Conservation (phyloP, 1,140 invertebrate genomes). For the Chrysopa pallens region DNA sequence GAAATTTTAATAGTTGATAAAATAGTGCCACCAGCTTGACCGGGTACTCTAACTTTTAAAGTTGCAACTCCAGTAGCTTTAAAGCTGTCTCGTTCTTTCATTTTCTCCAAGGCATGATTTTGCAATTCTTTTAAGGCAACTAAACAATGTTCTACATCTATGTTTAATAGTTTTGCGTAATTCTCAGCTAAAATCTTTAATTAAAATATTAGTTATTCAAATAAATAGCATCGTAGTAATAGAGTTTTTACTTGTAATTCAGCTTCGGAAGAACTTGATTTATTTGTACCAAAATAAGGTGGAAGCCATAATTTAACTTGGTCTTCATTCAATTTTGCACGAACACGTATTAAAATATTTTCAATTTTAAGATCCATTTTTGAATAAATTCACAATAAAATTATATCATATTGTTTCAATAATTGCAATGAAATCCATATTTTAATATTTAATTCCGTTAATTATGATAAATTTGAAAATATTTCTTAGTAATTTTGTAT, state of each 20-base stretch:
- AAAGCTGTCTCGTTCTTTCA: conserved; percentile 38
- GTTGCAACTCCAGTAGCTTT: conserved; percentile 43
- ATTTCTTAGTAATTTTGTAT: no score
- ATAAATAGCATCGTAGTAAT: conserved; percentile 3
- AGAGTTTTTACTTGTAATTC: conserved; percentile 25
- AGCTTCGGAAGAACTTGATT: conserved; percentile 19
- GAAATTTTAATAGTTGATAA: conserved; percentile 27
- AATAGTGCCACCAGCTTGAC: conserved; percentile 19
- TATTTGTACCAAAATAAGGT: conserved; percentile 37
- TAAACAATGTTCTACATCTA: conserved; percentile 28
- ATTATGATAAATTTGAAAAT: no score
- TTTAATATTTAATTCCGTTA: no score
- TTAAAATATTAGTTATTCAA: conserved; percentile 5
- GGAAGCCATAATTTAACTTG: conserved; percentile 51
- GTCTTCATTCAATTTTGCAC: conserved; percentile 41
- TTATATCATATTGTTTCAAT: no score
- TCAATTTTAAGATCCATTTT: conserved; percentile 27
- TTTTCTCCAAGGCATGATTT: conserved; percentile 43
- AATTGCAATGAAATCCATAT: no score
- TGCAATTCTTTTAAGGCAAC: conserved; percentile 38
- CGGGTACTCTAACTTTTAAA: conserved; percentile 34
- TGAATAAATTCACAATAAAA: background rate
- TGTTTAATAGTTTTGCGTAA: conserved; percentile 30
- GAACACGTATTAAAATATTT: conserved; percentile 37
- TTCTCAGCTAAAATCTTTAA: conserved; percentile 36